Evolutionary conservation across 30 jellyfish, hydroid and myxozoan species (phyloP).

Genomic region (Turritopsis rubra): DNA sequence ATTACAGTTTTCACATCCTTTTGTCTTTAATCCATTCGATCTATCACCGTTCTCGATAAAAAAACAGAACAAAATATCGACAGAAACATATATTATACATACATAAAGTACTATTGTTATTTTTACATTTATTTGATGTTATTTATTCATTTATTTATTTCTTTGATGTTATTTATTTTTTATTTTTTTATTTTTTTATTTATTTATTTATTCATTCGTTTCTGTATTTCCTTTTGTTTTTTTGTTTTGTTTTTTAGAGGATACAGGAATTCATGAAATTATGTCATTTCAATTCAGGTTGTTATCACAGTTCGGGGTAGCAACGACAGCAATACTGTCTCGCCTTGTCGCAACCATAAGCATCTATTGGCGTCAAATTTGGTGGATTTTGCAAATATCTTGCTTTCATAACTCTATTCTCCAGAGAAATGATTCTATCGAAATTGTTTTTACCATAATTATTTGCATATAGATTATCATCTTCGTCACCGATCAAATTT

Average conservation of each 20-base stretch:
- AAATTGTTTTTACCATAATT: background rate
- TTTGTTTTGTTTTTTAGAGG: no score
- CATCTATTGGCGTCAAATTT: background rate
- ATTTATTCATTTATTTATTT: background rate
- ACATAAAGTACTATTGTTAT: background rate
- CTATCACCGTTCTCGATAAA: background rate
- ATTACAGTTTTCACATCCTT: no score
- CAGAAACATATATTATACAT: background rate
- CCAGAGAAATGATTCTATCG: background rate
- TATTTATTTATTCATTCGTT: no score
- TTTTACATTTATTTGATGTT: background rate
- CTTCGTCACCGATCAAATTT: constrained; percentile 10
- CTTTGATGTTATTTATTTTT: background rate
- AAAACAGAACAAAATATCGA: background rate
- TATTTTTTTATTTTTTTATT: no score
- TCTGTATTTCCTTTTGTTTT: no score
- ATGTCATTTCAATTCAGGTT: background rate
- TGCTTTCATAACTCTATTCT: background rate
- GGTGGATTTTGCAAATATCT: background rate
- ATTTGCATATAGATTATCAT: background rate
- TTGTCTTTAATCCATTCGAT: background rate
- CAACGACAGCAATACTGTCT: background rate
- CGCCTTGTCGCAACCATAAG: background rate
- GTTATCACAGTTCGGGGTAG: background rate
- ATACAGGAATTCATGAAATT: no score